These are phyloP conservation scores for Entelurus aequoreus DNA, from an alignment of 2,113 vertebrate genomes.

Conservation along the genomic window DNA sequence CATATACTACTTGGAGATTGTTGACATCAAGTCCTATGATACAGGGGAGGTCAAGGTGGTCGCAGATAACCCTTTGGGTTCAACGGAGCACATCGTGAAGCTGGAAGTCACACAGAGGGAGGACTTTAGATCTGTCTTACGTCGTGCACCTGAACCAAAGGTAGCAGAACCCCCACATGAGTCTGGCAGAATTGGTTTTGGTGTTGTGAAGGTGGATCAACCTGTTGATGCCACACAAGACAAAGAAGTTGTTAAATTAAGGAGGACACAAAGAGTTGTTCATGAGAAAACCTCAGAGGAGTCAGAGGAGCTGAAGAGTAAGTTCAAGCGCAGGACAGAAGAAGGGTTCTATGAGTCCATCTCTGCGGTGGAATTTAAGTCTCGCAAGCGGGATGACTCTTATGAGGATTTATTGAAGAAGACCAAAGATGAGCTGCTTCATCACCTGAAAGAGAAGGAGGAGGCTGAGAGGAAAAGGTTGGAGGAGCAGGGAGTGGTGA, in stretches of 20 bases:
- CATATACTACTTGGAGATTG: slow-evolving; percentile 94
- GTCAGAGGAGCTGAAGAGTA: slow-evolving; percentile 90
- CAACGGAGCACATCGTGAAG: slow-evolving; percentile 86
- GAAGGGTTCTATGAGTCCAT: slow-evolving; percentile 98
- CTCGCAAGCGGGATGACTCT: slow-evolving; percentile 91
- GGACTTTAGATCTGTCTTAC: slow-evolving; percentile 90
- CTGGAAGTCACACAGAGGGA: slow-evolving; percentile 91
- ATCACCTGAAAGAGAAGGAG: slow-evolving; percentile 86
- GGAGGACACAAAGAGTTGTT: slow-evolving; percentile 84
- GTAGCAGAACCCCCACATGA: slow-evolving; percentile 72
- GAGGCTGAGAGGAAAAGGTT: slow-evolving; percentile 87
- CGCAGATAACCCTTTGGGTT: slow-evolving; percentile 93
- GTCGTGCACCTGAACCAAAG: slow-evolving; percentile 86
- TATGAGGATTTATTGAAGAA: slow-evolving; percentile 94
- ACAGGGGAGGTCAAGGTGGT: slow-evolving; percentile 89
- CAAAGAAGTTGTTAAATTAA: slow-evolving; percentile 89
- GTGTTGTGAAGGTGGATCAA: slow-evolving; percentile 85
- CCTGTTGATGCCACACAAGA: slow-evolving; percentile 72
- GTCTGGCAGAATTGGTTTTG: slow-evolving; percentile 82
- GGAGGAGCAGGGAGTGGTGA: slow-evolving; percentile 84
- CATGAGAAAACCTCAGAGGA: slow-evolving; percentile 91
- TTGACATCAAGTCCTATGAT: slow-evolving; percentile 93
- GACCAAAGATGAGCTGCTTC: slow-evolving; percentile 94
- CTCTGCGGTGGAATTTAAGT: slow-evolving; percentile 91
- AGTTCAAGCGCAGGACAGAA: slow-evolving; percentile 96